Conservation (phyloP, 1,140 invertebrate genomes). For the Scaptodrosophila lebanonensis region DNA sequence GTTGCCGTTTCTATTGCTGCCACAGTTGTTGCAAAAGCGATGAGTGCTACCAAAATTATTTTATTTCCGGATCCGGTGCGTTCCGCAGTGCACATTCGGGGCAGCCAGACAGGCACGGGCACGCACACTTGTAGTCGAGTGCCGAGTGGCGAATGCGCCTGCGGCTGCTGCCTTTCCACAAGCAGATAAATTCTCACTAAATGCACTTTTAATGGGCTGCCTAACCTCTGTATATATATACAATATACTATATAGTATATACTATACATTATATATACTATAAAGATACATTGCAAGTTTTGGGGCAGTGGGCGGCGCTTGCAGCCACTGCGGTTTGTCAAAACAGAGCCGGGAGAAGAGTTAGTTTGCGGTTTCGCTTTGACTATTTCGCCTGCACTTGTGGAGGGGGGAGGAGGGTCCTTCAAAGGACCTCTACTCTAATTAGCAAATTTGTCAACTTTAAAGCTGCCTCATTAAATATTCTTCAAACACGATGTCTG, state of each 20-base stretch:
- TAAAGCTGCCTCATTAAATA: no score
- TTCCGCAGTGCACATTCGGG: no score
- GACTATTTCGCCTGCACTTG: constrained; percentile 59
- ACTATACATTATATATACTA: no score
- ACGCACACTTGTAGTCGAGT: constrained; percentile 54
- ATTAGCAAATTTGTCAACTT: constrained; percentile 64
- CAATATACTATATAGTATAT: no score
- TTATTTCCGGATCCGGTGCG: constrained; percentile 61
- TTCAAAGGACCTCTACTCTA: constrained; percentile 37
- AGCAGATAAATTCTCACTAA: constrained; percentile 65
- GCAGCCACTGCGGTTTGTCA: constrained; percentile 43
- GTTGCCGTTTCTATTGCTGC: constrained; percentile 30
- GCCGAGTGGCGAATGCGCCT: constrained; percentile 52
- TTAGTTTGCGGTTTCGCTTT: constrained; percentile 72
- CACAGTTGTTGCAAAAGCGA: no score
- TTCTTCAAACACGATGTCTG: no score
- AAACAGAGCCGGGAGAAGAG: constrained; percentile 69
- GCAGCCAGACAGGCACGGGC: constrained; percentile 6
- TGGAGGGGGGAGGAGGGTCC: no score
- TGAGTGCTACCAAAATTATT: constrained; percentile 58
- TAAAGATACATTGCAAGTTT: no score
- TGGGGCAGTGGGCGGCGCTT: background rate
- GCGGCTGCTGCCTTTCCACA: constrained; percentile 57
- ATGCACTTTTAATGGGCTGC: constrained; percentile 66
- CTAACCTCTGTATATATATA: no score